Conservation (phyloP, 2,113 vertebrate genomes). For the Hucho hucho region DNA sequence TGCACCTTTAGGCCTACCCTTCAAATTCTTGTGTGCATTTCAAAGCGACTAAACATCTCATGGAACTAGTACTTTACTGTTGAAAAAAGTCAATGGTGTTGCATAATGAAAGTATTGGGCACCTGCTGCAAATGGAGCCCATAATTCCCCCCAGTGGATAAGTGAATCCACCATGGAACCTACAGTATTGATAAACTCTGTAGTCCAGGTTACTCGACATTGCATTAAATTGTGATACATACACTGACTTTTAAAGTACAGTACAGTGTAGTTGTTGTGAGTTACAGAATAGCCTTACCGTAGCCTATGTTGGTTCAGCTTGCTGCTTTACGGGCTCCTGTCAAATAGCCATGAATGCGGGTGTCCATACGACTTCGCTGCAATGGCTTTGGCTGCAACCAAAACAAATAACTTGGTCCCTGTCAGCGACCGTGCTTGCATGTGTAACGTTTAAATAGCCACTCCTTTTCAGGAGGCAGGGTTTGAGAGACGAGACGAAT, state of each 20-base stretch:
- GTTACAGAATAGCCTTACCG: constrained; percentile 50
- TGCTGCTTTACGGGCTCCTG: constrained; percentile 40
- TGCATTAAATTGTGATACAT: not conserved
- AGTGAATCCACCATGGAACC: not conserved
- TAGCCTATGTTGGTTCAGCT: constrained; percentile 7
- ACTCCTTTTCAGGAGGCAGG: constrained; percentile 65
- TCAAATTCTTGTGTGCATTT: too few relatives aligned
- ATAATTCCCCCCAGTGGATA: not conserved
- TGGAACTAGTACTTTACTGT: too few relatives aligned
- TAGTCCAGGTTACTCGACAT: too few relatives aligned
- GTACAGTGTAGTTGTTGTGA: not conserved
- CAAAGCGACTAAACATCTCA: too few relatives aligned
- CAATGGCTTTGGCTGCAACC: constrained; percentile 16
- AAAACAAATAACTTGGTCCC: constrained; percentile 38
- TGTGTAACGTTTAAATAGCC: constrained; percentile 47
- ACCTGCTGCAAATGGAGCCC: constrained; percentile 22
- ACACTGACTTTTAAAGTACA: not conserved
- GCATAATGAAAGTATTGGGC: not conserved
- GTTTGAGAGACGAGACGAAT: constrained; percentile 35
- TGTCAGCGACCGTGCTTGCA: constrained; percentile 12
- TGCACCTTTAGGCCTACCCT: too few relatives aligned
- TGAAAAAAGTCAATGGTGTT: not conserved
- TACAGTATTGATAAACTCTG: too few relatives aligned
- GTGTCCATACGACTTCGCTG: constrained; percentile 20
- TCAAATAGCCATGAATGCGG: constrained; percentile 51